Evolutionary conservation across 2,113 vertebrate species (phyloP).

Genomic region (Anser brachyrhynchus): DNA sequence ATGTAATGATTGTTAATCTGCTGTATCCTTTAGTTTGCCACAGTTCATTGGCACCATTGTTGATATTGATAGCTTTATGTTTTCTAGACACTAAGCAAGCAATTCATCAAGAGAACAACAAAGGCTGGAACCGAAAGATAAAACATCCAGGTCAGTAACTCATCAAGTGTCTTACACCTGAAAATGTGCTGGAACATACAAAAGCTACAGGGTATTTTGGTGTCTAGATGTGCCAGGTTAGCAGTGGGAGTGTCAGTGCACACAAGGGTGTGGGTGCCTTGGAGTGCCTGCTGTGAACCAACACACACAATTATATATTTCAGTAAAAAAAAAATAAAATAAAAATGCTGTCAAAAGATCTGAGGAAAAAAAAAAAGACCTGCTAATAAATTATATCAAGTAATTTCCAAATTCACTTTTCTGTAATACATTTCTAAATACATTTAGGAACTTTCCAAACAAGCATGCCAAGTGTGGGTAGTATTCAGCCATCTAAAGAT

Average conservation of each 20-base stretch:
- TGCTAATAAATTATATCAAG: neutral
- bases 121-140: constrained; percentile 28
- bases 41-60: constrained; percentile 19
- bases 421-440: neutral
- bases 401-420: neutral
- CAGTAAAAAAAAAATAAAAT: neutral
- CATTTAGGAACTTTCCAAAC: neutral
- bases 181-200: neutral
- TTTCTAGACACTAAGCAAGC: constrained; percentile 3
- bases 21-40: constrained; percentile 6
- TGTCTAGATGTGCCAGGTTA: neutral
- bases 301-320: neutral
- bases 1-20: constrained; percentile 43
- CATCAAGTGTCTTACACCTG: neutral
- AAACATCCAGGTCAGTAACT: constrained; percentile 7
- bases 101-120: constrained; percentile 28
- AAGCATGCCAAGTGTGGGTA: neutral
- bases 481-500: neutral
- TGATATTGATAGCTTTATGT: constrained; percentile 45
- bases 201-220: neutral
- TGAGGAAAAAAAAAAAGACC: neutral
- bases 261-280: neutral
- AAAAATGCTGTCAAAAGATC: neutral
- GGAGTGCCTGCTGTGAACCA: neutral
- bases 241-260: neutral